Percentiles rank a stretch among this genome's conserved stretches.
These are phyloP conservation scores for Psilopogon haemacephalus DNA, from an alignment of 2,113 vertebrate genomes.

Conservation along the genomic window DNA sequence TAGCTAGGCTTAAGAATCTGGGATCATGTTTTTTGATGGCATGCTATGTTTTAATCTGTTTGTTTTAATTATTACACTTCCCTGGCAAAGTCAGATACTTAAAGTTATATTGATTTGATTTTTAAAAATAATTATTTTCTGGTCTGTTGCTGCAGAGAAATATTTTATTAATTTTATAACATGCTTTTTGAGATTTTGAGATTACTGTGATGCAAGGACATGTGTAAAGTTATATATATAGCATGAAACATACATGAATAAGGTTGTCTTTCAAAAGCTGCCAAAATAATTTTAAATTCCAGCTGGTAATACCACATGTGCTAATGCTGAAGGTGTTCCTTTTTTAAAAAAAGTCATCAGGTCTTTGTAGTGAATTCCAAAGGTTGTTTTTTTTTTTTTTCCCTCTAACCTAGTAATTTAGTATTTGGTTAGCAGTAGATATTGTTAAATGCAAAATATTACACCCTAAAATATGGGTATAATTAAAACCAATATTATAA, in stretches of 20 bases:
- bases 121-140: background rate
- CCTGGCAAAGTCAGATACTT: background rate
- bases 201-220: background rate
- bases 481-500: background rate
- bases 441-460: background rate
- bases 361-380: background rate
- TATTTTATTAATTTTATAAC: background rate
- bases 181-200: background rate
- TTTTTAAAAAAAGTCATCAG: background rate
- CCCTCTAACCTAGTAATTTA: background rate
- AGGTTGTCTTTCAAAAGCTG: background rate
- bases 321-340: background rate
- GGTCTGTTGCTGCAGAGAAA: background rate
- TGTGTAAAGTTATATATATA: background rate
- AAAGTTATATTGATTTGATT: background rate
- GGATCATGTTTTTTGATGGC: background rate
- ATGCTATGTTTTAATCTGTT: background rate
- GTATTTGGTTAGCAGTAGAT: background rate
- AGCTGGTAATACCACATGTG: background rate
- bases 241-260: background rate
- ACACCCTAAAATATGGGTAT: background rate
- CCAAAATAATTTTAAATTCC: constrained; percentile 1
- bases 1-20: background rate
- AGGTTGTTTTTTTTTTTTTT: background rate
- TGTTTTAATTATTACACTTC: background rate